Evolutionary conservation across 1,140 invertebrate species (phyloP), one percentile per base, ranked within the genome.

Genomic region (Procambarus clarkii): DNA sequence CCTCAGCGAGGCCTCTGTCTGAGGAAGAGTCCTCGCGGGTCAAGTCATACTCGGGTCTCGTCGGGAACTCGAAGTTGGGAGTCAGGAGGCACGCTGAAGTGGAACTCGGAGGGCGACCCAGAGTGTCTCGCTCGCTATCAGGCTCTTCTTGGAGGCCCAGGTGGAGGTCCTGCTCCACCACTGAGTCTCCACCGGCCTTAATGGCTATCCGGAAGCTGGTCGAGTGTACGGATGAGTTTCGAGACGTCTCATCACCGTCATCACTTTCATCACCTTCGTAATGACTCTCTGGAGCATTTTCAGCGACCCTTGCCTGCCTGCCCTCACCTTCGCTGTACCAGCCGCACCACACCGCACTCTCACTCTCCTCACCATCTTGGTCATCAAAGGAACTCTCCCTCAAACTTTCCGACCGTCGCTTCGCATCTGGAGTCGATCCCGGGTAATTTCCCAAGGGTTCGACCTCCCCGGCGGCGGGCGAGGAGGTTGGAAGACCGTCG

Each of bases 121-220:
- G 82, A 5, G 88, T 91, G 58, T 91, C 88, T 50, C 88, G 34
- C 8, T 76, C 88, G 76, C 88, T 91, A n/a, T 91, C 88, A 46
- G 69, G 64, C 13, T 60, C 71, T 34, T 48, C 8, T 8, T 84
- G 71, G 44, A 80, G 69, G 34, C 21, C 15, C 34, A 78, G 74
- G 8, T 79, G 24, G 9, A 34, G 69, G 69, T 74, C 69, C n/a
- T 74, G 21, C n/a, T 74, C 69, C 21, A 18, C 44, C 21, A n/a
- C 8, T 5, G 44, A 9, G n/a, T 78, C 85, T 2, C 45, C 64
- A n/a, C 78, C 60, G 8, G n/a, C 76, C n/a, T 24, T 89, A 2
- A 89, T 89, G 46, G 87, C 87, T 13, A 89, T 71, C 18, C 80
- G 78, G n/a, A 89, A 64, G 69, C 64, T 89, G 15, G 79, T 81